phyloP scores from a whole-genome alignment of 2,888 invertebrate species.

The Eudemis profundana region DNA sequence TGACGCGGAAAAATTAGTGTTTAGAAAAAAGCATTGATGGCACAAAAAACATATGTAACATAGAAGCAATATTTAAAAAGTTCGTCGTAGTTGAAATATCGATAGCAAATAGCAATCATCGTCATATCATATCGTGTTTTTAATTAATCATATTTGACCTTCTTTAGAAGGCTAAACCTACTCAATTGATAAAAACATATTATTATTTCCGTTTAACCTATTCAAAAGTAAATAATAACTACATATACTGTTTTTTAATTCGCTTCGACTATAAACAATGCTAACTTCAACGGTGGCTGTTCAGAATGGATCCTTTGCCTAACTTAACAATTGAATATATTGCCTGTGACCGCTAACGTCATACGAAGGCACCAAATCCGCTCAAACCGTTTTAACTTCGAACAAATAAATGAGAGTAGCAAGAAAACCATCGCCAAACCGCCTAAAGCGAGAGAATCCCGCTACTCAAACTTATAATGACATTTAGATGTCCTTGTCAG shows the following conservation, averaged over 20 bases:
- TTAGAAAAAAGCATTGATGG: constrained; percentile 25
- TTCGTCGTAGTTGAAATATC: no score
- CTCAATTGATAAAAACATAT: no score
- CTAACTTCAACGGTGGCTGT: no score
- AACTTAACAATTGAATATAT: constrained; percentile 12
- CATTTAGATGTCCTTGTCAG: constrained; percentile 82
- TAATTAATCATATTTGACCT: no score
- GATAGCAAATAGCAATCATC: no score
- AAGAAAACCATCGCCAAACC: constrained; percentile 62
- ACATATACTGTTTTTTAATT: no score
- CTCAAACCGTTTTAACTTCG: constrained; percentile 37
- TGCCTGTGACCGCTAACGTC: constrained; percentile 22
- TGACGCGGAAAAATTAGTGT: constrained; percentile 19
- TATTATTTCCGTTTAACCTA: no score
- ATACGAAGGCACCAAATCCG: constrained; percentile 11
- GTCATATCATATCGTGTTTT: no score
- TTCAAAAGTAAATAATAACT: no score
- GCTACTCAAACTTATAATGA: constrained; percentile 81
- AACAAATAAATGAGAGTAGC: constrained; percentile 50
- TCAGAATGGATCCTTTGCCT: no score
- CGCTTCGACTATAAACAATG: no score
- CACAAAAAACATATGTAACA: constrained; percentile 10
- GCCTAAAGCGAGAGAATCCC: constrained; percentile 65
- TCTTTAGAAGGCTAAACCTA: no score
- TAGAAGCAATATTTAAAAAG: not conserved